Evolutionary conservation across 2,113 vertebrate genomes (phyloP), one percentile per base, ranked within the genome.

Genomic region (Petrocephalus zakoni): DNA sequence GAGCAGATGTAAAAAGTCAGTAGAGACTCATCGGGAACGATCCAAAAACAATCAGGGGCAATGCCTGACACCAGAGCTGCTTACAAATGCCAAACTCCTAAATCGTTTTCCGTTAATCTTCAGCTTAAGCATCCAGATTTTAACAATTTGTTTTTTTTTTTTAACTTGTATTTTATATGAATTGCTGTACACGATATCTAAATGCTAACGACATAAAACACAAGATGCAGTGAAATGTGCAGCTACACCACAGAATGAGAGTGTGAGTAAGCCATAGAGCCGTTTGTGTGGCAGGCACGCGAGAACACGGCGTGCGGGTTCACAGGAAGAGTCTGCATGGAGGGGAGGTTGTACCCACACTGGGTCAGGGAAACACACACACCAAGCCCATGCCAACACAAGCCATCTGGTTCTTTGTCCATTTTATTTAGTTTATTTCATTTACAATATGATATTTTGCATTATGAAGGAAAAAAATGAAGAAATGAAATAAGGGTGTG

Each of bases 381-480:
- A 2, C 47, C 81, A 51, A 1, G n/a, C 29, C 29, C 29, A 86
- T 52, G n/a, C 21, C 22, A 88, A 52, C 19, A 88, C 47, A 72
- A 55, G n/a, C 46, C 2, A 81, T 49, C 15, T 22, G 13, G 19
- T 15, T 90, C 61, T 91, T 90, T 90, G 92, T 88, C 91, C 92
- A 90, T 93, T 86, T 93, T 75, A 89, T 95, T 93, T 78, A 93
- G 42, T 85, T 90, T 92, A 46, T 87, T 90, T 92, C 94, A 93
- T 95, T 90, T 95, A 94, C 94, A 95, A 88, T 88, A 90, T 89
- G 90, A 78, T 42, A 92, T 75, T 90, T 88, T 86, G 88, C 91
- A 93, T 91, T 91, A 94, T 92, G 94, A 93, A 93, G 1, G 93
- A 93, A 92, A 93, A 87, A 93, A 91, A 88, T 90, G 88, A 91